phyloP scores from a whole-genome alignment of 2,888 invertebrate species.

The Podabrus alpinus region DNA sequence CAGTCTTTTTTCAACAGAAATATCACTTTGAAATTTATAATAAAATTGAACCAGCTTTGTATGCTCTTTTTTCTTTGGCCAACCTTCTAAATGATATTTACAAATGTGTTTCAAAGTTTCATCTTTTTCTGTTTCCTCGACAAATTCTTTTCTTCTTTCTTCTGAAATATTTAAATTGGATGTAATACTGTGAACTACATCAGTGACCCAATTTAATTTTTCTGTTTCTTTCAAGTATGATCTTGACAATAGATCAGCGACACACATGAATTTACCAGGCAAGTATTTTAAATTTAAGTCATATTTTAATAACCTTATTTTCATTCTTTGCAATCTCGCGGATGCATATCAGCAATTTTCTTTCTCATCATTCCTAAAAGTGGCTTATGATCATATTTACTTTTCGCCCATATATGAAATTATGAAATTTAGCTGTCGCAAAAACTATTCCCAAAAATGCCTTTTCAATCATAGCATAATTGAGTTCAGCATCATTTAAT shows the following conservation, averaged over 20 bases:
- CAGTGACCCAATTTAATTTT: not conserved
- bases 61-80: not conserved
- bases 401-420: slow-evolving; percentile 42
- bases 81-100: not conserved
- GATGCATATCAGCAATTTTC: slow-evolving; percentile 1
- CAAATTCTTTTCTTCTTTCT: not conserved
- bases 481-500: slow-evolving; percentile 29
- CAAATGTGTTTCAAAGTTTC: not conserved
- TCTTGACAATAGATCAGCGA: slow-evolving; percentile 25
- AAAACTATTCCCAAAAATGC: slow-evolving; percentile 44
- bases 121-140: not conserved
- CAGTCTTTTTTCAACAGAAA: not conserved
- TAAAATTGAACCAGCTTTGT: not conserved
- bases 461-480: slow-evolving; percentile 46
- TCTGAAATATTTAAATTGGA: too few species aligned
- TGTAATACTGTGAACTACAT: slow-evolving; percentile 13
- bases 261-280: slow-evolving; percentile 34
- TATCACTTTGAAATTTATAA: not conserved
- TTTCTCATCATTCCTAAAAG: slow-evolving; percentile 7
- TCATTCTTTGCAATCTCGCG: slow-evolving; percentile 28
- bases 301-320: slow-evolving; percentile 34
- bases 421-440: slow-evolving; percentile 42
- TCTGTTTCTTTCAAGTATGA: slow-evolving; percentile 3
- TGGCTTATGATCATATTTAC: slow-evolving; percentile 20
- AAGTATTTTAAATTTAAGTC: slow-evolving; percentile 33